phyloP scores from a whole-genome alignment of 2,888 invertebrate genomes.

The Macropis europaea region DNA sequence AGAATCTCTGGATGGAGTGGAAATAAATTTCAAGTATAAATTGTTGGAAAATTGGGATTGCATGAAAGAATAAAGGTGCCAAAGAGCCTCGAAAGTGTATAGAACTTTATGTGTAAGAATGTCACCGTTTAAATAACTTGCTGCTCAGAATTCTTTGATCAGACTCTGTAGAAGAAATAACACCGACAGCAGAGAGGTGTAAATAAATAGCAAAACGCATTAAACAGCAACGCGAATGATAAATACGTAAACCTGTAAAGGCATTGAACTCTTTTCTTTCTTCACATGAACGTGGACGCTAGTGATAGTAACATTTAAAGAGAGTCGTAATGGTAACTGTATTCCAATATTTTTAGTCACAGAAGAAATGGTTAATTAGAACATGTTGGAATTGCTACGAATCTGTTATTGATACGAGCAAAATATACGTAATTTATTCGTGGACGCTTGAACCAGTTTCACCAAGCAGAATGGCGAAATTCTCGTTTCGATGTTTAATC shows the following conservation, averaged over 20 bases:
- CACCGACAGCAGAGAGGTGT: not conserved
- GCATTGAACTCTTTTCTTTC: not conserved
- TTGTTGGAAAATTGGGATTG: not conserved
- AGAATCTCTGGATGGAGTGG: too few species aligned
- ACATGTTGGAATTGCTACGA: not conserved
- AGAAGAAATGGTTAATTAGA: not conserved
- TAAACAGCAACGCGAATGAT: not conserved
- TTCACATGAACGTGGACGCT: not conserved
- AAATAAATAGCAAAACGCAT: not conserved
- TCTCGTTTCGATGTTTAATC: not conserved
- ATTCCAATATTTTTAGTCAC: too few species aligned
- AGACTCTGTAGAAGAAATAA: not conserved
- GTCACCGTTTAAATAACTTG: not conserved
- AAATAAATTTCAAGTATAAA: not conserved
- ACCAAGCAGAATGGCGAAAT: not conserved
- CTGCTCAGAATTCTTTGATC: not conserved
- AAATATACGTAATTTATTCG: not conserved
- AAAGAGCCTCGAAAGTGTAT: conserved; percentile 1
- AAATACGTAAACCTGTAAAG: too few species aligned
- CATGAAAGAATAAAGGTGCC: not conserved
- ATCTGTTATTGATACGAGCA: too few species aligned
- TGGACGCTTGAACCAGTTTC: not conserved
- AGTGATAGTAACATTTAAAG: not conserved
- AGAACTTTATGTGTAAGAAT: not conserved
- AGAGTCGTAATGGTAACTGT: not conserved